phyloP scores from a whole-genome alignment of 2,888 invertebrate genomes.

The Carterocephalus palaemon region DNA sequence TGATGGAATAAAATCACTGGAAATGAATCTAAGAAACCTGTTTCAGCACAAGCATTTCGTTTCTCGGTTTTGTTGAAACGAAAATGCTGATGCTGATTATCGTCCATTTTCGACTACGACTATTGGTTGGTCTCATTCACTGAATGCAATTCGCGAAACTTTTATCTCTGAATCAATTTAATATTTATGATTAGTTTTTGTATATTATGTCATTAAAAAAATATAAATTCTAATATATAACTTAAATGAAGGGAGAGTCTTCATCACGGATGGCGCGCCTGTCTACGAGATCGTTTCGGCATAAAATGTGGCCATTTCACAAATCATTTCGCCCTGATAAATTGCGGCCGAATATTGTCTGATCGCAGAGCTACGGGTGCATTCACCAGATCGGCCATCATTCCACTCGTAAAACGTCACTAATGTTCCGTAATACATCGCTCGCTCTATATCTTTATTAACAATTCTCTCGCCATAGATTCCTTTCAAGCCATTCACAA shows the following conservation, averaged over 20 bases:
- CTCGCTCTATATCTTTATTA: conserved; percentile 75
- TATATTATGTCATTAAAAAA: background rate
- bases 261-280: background rate
- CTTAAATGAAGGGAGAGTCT: background rate
- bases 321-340: conserved; percentile 42
- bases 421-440: conserved; percentile 72
- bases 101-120: too few species aligned
- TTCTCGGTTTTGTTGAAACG: too few species aligned
- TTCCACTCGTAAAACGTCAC: conserved; percentile 63
- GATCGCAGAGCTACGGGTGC: conserved; percentile 48
- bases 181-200: background rate
- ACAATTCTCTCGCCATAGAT: conserved; percentile 72
- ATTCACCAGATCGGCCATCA: conserved; percentile 59
- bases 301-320: conserved; percentile 11
- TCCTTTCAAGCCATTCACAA: conserved; percentile 68
- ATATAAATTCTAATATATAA: background rate
- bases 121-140: too few species aligned
- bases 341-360: conserved; percentile 46
- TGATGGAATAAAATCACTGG: too few species aligned
- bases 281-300: conserved; percentile 4
- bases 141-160: too few species aligned
- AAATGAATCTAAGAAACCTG: too few species aligned
- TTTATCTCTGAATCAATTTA: background rate
- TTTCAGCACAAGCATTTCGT: too few species aligned
- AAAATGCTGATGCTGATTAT: too few species aligned